Base-by-base conservation (phyloP, 2,797 vertebrate genomes). In the Chelon labrosus region DNA sequence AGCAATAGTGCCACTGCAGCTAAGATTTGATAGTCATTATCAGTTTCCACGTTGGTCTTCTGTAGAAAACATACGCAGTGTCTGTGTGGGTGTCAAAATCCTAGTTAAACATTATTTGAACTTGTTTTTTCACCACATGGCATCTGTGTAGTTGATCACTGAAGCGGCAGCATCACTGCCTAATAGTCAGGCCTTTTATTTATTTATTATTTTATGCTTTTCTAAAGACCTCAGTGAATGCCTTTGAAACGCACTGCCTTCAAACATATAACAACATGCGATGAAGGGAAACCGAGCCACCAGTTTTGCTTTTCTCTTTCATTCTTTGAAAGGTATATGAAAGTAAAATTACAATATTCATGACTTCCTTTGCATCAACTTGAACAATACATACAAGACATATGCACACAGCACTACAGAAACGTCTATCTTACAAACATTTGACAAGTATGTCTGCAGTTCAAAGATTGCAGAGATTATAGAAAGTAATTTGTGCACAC, bases 131-230 rank as follows among this genome's bases (percentile, higher is more conserved):
- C 9, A 27, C 1, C 11, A 25, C 35, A 8, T 64, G 49, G 1
- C 5, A 31, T 67, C 46, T 17, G 16, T 3, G 25, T 11, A 25
- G 44, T 50, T 17, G 4, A 17, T 53, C n/a, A 20, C 9, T 35
- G 44, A 56, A 62, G 42, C 12, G 19, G 10, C 4, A 20, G 44
- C 52, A 53, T 39, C n/a, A 25, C 20, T 13, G 42, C 56, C 72
- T 46, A 66, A 37, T 53, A 72, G 56, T 57, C 1, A 55, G 17
- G 14, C 2, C 39, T 73, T 77, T 67, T 25, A 79, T 54, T 55
- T 1, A 35, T 35, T 14, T 3, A 65, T 79, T 73, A 58, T 65
- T 38, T 83, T n/a, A 73, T 67, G 25, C 16, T 64, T 59, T 73
- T 83, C 69, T 16, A 64, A 77, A 25, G 55, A 17, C 14, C 49